Evolutionary conservation across 2,113 vertebrate species (phyloP).

Genomic region (Stegastes partitus): DNA sequence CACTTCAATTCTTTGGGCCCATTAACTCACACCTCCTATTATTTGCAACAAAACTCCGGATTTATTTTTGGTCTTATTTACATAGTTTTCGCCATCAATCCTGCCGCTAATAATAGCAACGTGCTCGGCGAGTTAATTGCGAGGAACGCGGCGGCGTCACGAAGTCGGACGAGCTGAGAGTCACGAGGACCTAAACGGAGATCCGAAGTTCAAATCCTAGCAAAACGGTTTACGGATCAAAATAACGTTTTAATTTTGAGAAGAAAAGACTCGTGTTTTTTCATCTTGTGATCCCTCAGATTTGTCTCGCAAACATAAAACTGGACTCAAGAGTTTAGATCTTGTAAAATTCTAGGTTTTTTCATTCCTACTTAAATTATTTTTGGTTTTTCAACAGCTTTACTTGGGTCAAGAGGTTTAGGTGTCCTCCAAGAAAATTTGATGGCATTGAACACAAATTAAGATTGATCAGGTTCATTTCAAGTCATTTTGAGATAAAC

Average conservation of each 20-base stretch:
- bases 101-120: too few species aligned
- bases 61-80: not conserved
- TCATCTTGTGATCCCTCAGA: not conserved
- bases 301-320: not conserved
- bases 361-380: not conserved
- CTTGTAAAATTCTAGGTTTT: not conserved
- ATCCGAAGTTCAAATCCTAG: not conserved
- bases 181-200: too few species aligned
- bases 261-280: not conserved
- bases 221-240: not conserved
- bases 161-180: too few species aligned
- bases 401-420: too few species aligned
- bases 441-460: too few species aligned
- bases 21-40: slow-evolving; percentile 28
- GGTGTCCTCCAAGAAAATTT: too few species aligned
- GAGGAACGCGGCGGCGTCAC: too few species aligned
- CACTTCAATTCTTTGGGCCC: slow-evolving; percentile 29
- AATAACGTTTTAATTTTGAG: not conserved
- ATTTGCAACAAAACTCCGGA: slow-evolving; percentile 10
- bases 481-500: too few species aligned
- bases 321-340: not conserved
- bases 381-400: not conserved
- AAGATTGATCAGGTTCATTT: too few species aligned
- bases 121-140: too few species aligned
- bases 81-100: not conserved